These are phyloP conservation scores for Polypedilum vanderplanki DNA, from an alignment of 1,140 invertebrate genomes.

Conservation along the genomic window DNA sequence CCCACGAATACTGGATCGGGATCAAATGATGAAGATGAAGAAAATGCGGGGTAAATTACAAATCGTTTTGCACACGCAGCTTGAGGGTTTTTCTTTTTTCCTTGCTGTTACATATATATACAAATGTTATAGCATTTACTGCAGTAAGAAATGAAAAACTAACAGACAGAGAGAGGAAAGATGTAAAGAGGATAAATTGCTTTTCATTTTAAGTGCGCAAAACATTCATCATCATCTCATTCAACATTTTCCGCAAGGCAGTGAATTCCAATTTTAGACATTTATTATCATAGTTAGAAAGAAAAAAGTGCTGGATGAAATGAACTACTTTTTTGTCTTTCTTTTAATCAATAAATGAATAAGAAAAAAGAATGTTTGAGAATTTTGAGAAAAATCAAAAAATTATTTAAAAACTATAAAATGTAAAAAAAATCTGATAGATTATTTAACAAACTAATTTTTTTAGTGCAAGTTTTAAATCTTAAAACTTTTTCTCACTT, in stretches of 20 bases:
- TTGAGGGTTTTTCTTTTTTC: not conserved
- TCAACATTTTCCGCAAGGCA: not conserved
- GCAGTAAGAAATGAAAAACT: not conserved
- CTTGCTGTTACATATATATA: not conserved
- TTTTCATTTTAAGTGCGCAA: not conserved
- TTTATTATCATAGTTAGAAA: no score
- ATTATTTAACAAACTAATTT: no score
- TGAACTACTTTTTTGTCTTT: no score
- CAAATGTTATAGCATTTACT: not conserved
- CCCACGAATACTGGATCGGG: conserved; percentile 87
- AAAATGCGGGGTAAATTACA: conserved; percentile 45
- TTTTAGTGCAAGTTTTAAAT: no score
- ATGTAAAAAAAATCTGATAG: no score
- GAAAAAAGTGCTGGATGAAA: no score
- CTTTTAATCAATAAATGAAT: no score
- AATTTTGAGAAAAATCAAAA: no score
- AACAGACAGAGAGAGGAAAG: no score
- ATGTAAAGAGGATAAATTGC: conserved; percentile 12
- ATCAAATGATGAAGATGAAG: conserved; percentile 78
- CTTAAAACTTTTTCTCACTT: no score
- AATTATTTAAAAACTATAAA: no score
- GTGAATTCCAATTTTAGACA: conserved; percentile 4
- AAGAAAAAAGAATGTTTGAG: no score
- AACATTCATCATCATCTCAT: not conserved
- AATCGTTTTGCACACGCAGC: not conserved